Percentiles rank a stretch among this genome's conserved stretches.
phyloP scores from a whole-genome alignment of 2,888 invertebrate species.

The Sicus ferrugineus region DNA sequence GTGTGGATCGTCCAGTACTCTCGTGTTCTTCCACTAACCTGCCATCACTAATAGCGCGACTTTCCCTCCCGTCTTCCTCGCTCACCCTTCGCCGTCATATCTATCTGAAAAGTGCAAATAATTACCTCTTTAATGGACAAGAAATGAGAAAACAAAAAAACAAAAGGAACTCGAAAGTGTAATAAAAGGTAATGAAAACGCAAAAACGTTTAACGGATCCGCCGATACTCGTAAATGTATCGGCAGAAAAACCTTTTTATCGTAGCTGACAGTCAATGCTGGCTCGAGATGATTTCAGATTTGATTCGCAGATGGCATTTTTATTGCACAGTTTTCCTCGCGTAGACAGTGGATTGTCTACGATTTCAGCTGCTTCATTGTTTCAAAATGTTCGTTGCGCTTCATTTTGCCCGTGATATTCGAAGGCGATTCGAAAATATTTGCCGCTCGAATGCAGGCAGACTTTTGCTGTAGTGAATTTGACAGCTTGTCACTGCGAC shows the following conservation, averaged over 20 bases:
- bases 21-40: too few species aligned
- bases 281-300: too few species aligned
- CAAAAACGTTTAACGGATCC: not conserved
- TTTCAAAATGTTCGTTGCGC: not conserved
- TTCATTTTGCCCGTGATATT: not conserved
- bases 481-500: not conserved
- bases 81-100: too few species aligned
- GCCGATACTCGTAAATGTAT: too few species aligned
- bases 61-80: too few species aligned
- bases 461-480: conserved; percentile 10
- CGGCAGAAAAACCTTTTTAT: not conserved
- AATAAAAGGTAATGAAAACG: too few species aligned
- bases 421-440: conserved; percentile 24
- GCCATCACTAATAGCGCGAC: too few species aligned
- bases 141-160: not conserved
- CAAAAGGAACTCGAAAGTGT: not conserved
- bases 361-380: not conserved
- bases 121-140: not conserved
- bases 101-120: not conserved
- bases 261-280: not conserved
- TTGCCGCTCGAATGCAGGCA: not conserved
- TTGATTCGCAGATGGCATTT: not conserved
- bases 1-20: too few species aligned
- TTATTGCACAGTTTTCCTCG: not conserved
- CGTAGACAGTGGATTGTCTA: not conserved